Conservation (phyloP, 1,140 invertebrate species). For the Riptortus pedestris region DNA sequence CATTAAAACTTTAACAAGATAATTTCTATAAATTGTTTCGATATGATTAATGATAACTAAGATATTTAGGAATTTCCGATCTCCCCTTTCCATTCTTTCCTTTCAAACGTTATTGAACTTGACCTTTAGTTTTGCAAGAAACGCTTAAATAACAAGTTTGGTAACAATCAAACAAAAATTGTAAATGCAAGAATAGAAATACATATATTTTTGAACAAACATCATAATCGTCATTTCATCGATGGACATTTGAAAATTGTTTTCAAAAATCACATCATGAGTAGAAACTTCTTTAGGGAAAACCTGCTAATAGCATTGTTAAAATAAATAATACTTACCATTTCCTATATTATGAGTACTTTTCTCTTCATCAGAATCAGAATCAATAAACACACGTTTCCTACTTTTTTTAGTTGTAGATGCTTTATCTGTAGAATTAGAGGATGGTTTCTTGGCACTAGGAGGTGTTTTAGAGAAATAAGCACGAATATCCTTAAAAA, state of each 20-base stretch:
- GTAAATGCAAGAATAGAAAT: background rate
- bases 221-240: background rate
- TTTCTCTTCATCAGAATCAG: conserved; percentile 32
- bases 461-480: conserved; percentile 3
- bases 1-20: no score
- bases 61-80: no score
- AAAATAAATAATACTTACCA: background rate
- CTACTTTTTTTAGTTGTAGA: conserved; percentile 25
- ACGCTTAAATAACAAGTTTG: no score
- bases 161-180: background rate
- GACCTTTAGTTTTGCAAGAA: no score
- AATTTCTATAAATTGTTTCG: no score
- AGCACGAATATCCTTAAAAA: background rate
- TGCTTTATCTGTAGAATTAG: background rate
- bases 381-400: conserved; percentile 30
- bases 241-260: background rate
- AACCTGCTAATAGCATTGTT: background rate
- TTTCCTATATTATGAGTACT: conserved; percentile 11
- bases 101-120: no score
- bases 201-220: background rate
- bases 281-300: background rate
- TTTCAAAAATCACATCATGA: background rate
- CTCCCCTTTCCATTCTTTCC: no score
- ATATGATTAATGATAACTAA: no score
- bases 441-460: background rate